Evolutionary conservation across 2,888 invertebrate genomes (phyloP).

Genomic region (Cheilosia vulpina): DNA sequence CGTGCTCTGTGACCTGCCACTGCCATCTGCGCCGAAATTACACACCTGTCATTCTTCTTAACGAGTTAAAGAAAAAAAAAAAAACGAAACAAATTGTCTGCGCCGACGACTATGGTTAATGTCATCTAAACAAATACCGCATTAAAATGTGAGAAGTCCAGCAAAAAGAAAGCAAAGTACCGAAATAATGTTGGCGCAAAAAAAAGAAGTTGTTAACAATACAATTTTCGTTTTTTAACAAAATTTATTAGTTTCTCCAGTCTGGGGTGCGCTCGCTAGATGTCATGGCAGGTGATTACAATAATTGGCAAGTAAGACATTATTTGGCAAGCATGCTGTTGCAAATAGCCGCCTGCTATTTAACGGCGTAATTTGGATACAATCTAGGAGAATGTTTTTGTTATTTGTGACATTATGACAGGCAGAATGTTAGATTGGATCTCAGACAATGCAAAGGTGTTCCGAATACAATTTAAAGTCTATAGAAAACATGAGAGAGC

Average conservation of each 20-base stretch:
- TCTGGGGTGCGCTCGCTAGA: constrained; percentile 19
- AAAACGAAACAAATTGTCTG: background rate
- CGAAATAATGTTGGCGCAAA: constrained; percentile 15
- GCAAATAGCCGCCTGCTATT: background rate
- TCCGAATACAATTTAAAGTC: no score
- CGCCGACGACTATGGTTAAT: background rate
- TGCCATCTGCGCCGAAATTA: constrained; percentile 63
- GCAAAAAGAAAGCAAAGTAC: constrained; percentile 57
- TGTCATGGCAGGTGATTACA: constrained; percentile 35
- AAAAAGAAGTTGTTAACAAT: constrained; percentile 52
- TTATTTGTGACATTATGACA: no score
- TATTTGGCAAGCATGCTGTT: background rate
- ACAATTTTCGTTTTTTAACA: constrained; percentile 38
- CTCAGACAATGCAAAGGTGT: no score
- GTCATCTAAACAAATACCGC: constrained; percentile 15
- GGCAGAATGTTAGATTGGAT: no score
- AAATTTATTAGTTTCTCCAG: constrained; percentile 46
- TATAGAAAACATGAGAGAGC: no score
- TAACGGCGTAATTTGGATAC: constrained; percentile 2
- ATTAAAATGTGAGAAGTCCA: constrained; percentile 6
- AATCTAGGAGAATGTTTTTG: background rate
- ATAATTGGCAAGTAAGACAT: constrained; percentile 45
- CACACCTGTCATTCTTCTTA: constrained; percentile 64
- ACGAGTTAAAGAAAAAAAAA: background rate
- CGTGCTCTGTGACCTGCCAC: constrained; percentile 71